Evolutionary conservation across 2,797 vertebrate species (phyloP).

Genomic region (Danio choprae): DNA sequence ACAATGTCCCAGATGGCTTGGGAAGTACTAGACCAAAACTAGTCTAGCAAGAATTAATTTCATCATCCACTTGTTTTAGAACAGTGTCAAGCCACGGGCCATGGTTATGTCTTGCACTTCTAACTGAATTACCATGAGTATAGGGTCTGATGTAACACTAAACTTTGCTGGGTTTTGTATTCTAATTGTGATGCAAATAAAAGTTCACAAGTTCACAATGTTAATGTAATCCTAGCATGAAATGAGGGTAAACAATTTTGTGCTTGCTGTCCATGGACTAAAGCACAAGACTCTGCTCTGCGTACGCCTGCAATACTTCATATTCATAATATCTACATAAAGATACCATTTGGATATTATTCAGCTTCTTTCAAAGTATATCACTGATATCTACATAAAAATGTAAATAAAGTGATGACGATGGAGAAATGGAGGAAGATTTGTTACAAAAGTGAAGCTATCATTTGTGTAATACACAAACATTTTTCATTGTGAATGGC

Average conservation of each 20-base stretch:
- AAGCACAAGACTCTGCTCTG: neutral
- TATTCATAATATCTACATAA: conserved; percentile 4
- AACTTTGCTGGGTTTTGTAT: conserved; percentile 9
- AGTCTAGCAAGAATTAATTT: conserved; percentile 21
- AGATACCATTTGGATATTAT: neutral
- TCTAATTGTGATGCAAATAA: conserved; percentile 1
- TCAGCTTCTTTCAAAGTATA: neutral
- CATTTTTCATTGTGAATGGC: neutral
- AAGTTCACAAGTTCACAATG: conserved; percentile 7
- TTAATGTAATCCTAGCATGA: neutral
- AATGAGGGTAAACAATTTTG: neutral
- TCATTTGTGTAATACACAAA: neutral
- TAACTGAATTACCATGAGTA: neutral
- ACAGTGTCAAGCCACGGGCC: neutral
- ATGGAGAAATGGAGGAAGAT: neutral
- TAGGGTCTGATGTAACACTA: neutral
- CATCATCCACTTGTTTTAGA: conserved; percentile 29
- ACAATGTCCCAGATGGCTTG: conserved; percentile 12
- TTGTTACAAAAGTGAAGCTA: neutral
- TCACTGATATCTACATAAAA: neutral
- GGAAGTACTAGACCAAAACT: conserved; percentile 19
- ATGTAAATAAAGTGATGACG: neutral
- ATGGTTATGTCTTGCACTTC: neutral
- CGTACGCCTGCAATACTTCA: neutral
- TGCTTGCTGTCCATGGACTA: neutral